These are phyloP conservation scores for Amiota communis DNA, from an alignment of 2,888 invertebrate genomes.

Conservation along the genomic window DNA sequence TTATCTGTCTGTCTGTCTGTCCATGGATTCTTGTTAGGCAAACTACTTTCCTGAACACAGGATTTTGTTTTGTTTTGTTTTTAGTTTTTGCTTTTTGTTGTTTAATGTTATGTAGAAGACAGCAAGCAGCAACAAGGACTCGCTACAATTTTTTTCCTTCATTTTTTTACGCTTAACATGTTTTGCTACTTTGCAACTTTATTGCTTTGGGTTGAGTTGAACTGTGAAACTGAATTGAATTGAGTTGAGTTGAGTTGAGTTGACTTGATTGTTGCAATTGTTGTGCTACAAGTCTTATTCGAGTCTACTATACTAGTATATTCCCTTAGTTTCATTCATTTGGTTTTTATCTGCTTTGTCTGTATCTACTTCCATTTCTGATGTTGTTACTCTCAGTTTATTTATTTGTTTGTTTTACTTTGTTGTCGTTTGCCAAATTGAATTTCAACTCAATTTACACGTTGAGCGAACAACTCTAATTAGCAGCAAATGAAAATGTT, in stretches of 20 bases:
- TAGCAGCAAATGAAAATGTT: conserved; percentile 31
- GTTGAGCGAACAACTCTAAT: conserved; percentile 41
- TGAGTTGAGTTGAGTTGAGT: conserved; percentile 4
- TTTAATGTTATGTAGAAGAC: neutral
- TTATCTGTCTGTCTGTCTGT: neutral
- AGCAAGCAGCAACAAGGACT: too few relatives aligned
- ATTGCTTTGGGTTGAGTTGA: conserved; percentile 23
- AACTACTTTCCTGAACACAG: neutral
- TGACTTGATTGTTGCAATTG: conserved; percentile 28
- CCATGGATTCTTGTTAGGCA: conserved; percentile 43
- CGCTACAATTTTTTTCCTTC: too few relatives aligned
- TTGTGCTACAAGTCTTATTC: conserved; percentile 37
- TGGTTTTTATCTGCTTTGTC: neutral
- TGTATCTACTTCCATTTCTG: conserved; percentile 11
- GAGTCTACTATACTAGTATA: conserved; percentile 17
- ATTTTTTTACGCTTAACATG: conserved; percentile 18
- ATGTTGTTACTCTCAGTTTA: neutral
- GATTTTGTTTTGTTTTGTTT: neutral
- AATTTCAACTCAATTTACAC: conserved; percentile 60
- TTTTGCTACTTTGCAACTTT: conserved; percentile 26
- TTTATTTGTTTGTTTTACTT: conserved; percentile 38
- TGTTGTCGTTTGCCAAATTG: conserved; percentile 58
- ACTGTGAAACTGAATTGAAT: neutral
- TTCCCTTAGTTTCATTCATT: conserved; percentile 9
- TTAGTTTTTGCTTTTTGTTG: conserved; percentile 31